phyloP scores from a whole-genome alignment of 1,140 invertebrate genomes.

The Drosophila fuyamai region DNA sequence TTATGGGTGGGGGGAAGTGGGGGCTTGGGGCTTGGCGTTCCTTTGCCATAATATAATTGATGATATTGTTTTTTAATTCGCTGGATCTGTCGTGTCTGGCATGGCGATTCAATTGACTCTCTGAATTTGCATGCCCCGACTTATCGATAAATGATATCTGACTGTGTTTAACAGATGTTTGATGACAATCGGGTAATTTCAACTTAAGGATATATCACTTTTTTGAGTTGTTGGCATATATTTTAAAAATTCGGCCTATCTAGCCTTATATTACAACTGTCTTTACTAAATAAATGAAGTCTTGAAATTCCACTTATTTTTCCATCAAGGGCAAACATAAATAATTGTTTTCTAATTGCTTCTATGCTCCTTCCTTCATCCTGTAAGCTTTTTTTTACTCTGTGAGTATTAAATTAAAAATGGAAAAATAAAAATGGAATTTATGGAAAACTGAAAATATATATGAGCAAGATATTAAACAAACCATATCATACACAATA shows the following conservation, averaged over 20 bases:
- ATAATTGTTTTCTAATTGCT: too few species aligned
- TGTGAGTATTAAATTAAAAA: too few species aligned
- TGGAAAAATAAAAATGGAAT: too few species aligned
- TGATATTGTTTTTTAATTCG: conserved; percentile 85
- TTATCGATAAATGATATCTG: conserved; percentile 44
- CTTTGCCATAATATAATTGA: conserved; percentile 83
- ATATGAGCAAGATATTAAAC: too few species aligned
- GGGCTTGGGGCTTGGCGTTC: conserved; percentile 30
- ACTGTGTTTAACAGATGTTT: conserved; percentile 41
- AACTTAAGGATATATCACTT: not conserved
- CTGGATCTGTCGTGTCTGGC: conserved; percentile 62
- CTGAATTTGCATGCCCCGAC: conserved; percentile 41
- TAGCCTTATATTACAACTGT: too few species aligned
- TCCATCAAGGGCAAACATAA: too few species aligned
- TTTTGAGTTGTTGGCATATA: not conserved
- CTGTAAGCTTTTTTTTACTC: too few species aligned
- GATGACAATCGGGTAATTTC: conserved; percentile 21
- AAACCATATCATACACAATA: not conserved
- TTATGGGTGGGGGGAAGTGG: not conserved
- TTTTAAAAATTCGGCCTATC: too few species aligned
- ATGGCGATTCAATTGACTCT: conserved; percentile 52
- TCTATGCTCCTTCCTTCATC: too few species aligned
- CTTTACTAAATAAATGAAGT: too few species aligned
- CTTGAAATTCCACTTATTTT: too few species aligned
- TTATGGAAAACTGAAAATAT: too few species aligned